Conservation (phyloP, 2,888 invertebrate species). For the Eristalis pertinax region DNA sequence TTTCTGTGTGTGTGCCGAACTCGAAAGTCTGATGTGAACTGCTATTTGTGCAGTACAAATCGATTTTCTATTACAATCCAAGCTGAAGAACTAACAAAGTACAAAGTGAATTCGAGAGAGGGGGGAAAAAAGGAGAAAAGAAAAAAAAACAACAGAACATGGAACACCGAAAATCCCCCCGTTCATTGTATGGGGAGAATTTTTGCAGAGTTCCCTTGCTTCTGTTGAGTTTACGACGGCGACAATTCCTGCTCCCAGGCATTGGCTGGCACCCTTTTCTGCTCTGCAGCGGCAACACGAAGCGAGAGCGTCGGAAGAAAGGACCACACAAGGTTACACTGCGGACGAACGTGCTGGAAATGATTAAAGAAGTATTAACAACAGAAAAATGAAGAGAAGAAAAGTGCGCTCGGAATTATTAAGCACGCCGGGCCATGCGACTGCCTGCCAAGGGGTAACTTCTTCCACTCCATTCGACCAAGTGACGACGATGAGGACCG, state of each 20-base stretch:
- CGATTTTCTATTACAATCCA: constrained; percentile 60
- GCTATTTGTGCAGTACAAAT: constrained; percentile 58
- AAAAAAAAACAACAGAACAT: constrained; percentile 21
- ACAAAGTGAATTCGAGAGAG: neutral
- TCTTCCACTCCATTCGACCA: constrained; percentile 17
- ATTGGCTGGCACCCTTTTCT: neutral
- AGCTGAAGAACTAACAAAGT: constrained; percentile 11
- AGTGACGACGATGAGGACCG: constrained; percentile 5
- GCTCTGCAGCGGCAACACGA: neutral
- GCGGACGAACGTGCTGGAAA: constrained; percentile 68
- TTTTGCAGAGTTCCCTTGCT: neutral
- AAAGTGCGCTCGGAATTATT: constrained; percentile 55
- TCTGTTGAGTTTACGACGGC: constrained; percentile 23
- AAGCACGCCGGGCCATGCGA: constrained; percentile 21
- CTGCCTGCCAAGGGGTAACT: constrained; percentile 29
- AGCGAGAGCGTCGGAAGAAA: neutral
- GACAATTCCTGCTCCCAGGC: constrained; percentile 18
- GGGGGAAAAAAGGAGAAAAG: neutral
- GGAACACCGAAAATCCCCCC: constrained; percentile 5
- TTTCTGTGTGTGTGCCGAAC: neutral
- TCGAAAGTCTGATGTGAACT: constrained; percentile 30
- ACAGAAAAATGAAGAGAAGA: constrained; percentile 31
- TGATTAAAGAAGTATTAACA: constrained; percentile 69
- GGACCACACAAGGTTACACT: constrained; percentile 56
- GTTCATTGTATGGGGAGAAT: constrained; percentile 33